Conservation (phyloP, 37 sponge, comb jelly and placozoan genomes). For the Petrosia ficiformis region DNA sequence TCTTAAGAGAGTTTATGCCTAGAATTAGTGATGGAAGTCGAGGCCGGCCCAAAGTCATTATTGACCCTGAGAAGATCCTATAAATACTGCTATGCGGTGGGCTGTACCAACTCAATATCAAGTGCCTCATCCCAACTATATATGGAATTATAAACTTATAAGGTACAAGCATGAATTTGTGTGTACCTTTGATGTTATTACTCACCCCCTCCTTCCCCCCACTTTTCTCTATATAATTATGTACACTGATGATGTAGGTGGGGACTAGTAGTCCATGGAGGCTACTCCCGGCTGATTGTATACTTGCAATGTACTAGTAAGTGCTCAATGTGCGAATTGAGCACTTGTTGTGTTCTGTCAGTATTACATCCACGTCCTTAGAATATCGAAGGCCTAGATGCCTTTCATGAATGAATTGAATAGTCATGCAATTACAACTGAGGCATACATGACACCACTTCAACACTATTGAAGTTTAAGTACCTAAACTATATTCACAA, state of each 20-base stretch:
- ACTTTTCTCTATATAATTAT: too few relatives aligned
- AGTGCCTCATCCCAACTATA: conserved; percentile 21
- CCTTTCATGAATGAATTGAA: conserved; percentile 39
- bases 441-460: conserved; percentile 13
- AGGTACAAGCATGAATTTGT: conserved; percentile 14
- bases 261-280: conserved; percentile 28
- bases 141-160: conserved; percentile 54
- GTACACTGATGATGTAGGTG: too few relatives aligned
- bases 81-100: conserved; percentile 26
- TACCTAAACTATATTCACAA: neutral
- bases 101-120: conserved; percentile 14
- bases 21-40: neutral
- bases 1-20: neutral
- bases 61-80: conserved; percentile 29
- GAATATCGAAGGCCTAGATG: conserved; percentile 25
- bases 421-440: conserved; percentile 32
- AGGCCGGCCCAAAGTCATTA: conserved; percentile 20
- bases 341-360: conserved; percentile 30
- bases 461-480: conserved; percentile 7
- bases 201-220: too few relatives aligned
- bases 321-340: conserved; percentile 52
- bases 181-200: too few relatives aligned
- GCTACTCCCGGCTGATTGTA: conserved; percentile 33
- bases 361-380: conserved; percentile 24
- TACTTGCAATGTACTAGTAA: conserved; percentile 25